Evolutionary conservation across 1,140 invertebrate genomes (phyloP).

Genomic region (Dreissena rostriformis): DNA sequence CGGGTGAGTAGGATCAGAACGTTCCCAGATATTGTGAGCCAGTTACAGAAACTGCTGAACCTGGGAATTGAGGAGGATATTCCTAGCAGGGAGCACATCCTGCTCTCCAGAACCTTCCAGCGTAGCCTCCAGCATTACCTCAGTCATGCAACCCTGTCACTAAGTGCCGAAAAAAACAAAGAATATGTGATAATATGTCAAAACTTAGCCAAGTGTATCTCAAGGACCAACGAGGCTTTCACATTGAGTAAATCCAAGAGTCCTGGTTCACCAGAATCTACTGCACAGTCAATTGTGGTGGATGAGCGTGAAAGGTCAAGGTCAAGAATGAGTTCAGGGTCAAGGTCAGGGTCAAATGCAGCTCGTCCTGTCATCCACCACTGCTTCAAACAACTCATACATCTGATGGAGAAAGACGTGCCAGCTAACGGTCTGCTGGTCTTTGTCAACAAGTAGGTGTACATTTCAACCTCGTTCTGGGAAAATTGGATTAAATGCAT

Average conservation of each 20-base stretch:
- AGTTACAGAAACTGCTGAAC: slow-evolving; percentile 62
- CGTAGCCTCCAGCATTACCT: slow-evolving; percentile 51
- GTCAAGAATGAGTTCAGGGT: slow-evolving; percentile 8
- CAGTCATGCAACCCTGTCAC: slow-evolving; percentile 56
- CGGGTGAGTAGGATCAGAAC: slow-evolving; percentile 42
- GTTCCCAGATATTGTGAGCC: slow-evolving; percentile 48
- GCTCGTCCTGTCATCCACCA: slow-evolving; percentile 64
- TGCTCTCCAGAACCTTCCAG: slow-evolving; percentile 18
- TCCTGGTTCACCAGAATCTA: background rate
- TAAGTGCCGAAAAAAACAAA: slow-evolving; percentile 57
- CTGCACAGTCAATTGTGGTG: slow-evolving; percentile 24
- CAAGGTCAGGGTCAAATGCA: slow-evolving; percentile 19
- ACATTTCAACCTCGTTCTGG: background rate
- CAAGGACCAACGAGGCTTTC: slow-evolving; percentile 59
- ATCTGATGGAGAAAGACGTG: slow-evolving; percentile 69
- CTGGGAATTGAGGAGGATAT: slow-evolving; percentile 52
- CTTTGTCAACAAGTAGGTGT: slow-evolving; percentile 57
- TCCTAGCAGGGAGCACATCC: slow-evolving; percentile 26
- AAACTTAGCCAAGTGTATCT: slow-evolving; percentile 55
- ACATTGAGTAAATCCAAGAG: slow-evolving; percentile 20
- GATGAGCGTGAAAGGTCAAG: slow-evolving; percentile 30
- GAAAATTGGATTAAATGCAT: no score
- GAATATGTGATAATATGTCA: slow-evolving; percentile 39
- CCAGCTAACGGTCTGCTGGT: slow-evolving; percentile 67
- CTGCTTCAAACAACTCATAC: slow-evolving; percentile 70